Base-by-base conservation (phyloP, 2,888 invertebrate genomes). In the Ceratothoa steindachneri region DNA sequence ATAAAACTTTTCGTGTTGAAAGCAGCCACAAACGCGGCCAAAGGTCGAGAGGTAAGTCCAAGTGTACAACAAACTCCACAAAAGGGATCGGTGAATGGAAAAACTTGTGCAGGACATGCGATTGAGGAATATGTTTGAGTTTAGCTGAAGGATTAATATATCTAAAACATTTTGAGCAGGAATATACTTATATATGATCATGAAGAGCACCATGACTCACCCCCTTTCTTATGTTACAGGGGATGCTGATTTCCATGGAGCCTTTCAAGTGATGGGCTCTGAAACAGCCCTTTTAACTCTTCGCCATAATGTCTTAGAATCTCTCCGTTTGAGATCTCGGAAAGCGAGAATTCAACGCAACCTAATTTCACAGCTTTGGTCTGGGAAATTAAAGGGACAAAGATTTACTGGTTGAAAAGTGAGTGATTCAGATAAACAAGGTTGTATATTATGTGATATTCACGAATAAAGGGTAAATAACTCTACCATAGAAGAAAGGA, bases 131-230 rank as follows among this genome's bases (percentile, higher is more conserved):
- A n/a, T n/a, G n/a, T n/a, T n/a, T n/a, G n/a, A n/a, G n/a, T n/a
- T n/a, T n/a, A n/a, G n/a, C n/a, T n/a, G 53, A 53, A 24, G 53
- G 24, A n/a, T n/a, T n/a, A n/a, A n/a, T n/a, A n/a, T n/a, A n/a
- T n/a, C n/a, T n/a, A n/a, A n/a, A n/a, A n/a, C n/a, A n/a, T n/a
- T n/a, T n/a, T n/a, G n/a, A n/a, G n/a, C n/a, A n/a, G n/a, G 5
- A 41, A 41, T 41, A 9, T n/a, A 69, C 84, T 84, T 83, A 91
- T 91, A 87, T 51, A 91, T 89, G 29, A 89, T 90, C 2, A 89
- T 89, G 22, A 90, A 87, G 1, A 89, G 91, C 0, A 92, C 90
- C 83, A 89, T 93, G 1, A 93, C 92, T 92, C 93, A 94, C 83
- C 91, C 91, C 82, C 92, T 91, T 2, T 91, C 91, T 81, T 91